Conservation (phyloP, 2,888 invertebrate species). For the Anoplius nigerrimus region DNA sequence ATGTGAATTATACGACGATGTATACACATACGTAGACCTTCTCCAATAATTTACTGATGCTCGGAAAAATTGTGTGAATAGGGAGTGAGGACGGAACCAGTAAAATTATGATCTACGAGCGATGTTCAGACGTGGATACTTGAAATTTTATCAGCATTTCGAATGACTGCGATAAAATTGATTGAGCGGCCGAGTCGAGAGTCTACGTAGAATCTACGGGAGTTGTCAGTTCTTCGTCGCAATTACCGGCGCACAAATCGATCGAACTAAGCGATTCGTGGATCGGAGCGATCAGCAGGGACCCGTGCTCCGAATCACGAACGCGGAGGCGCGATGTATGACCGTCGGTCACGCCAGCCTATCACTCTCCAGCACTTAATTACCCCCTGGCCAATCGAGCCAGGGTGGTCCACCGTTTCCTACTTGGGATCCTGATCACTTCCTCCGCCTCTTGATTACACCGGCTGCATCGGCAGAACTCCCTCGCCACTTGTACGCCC, state of each 20-base stretch:
- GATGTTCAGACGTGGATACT: background rate
- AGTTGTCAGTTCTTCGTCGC: slow-evolving; percentile 28
- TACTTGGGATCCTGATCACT: slow-evolving; percentile 38
- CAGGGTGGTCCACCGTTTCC: slow-evolving; percentile 64
- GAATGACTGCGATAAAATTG: background rate
- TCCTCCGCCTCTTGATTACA: slow-evolving; percentile 49
- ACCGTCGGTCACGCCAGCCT: slow-evolving; percentile 66
- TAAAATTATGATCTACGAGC: too few relatives aligned
- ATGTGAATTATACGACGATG: too few relatives aligned
- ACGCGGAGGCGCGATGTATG: slow-evolving; percentile 63
- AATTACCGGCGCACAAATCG: slow-evolving; percentile 44
- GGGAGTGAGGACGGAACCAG: too few relatives aligned
- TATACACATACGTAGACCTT: too few relatives aligned
- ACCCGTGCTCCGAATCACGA: slow-evolving; percentile 60
- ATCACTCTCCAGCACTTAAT: slow-evolving; percentile 65
- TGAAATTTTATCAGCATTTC: slow-evolving; percentile 1
- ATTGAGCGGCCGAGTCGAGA: background rate
- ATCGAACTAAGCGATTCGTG: slow-evolving; percentile 51
- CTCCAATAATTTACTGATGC: too few relatives aligned
- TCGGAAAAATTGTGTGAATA: too few relatives aligned
- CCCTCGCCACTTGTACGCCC: slow-evolving; percentile 16
- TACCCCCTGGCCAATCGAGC: slow-evolving; percentile 62
- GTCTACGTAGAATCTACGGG: slow-evolving; percentile 14
- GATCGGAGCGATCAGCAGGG: slow-evolving; percentile 58
- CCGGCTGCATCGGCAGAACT: slow-evolving; percentile 18